Conservation (phyloP, 2,888 invertebrate genomes). For the Rotaria macrura region DNA sequence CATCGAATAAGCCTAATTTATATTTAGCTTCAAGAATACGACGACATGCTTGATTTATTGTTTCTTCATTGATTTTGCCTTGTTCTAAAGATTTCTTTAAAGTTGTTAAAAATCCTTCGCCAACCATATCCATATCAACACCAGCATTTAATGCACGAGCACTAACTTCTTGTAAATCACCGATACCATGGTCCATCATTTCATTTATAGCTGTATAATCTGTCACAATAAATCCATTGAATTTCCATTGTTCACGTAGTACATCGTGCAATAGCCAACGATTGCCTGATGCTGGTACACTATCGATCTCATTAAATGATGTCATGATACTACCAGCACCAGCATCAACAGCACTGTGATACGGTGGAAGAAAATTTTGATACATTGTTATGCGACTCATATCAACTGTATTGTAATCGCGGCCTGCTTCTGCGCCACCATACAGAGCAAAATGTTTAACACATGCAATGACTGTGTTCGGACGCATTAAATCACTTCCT, state of each 20-base stretch:
- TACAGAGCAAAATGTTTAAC: conserved; percentile 28
- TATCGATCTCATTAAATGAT: conserved; percentile 27
- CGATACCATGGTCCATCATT: background rate
- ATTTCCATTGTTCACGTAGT: conserved; percentile 10
- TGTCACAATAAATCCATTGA: background rate
- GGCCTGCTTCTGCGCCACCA: conserved; percentile 24
- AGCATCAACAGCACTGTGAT: conserved; percentile 12
- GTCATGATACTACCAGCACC: conserved; percentile 26
- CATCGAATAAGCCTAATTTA: conserved; percentile 20
- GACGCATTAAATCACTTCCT: background rate
- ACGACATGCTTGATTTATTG: background rate
- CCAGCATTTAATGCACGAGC: conserved; percentile 1
- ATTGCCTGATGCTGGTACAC: conserved; percentile 13
- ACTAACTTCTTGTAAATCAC: background rate
- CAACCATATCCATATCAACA: conserved; percentile 10
- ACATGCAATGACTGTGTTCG: conserved; percentile 25
- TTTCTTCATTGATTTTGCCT: background rate
- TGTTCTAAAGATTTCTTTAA: background rate
- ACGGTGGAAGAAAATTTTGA: conserved; percentile 22
- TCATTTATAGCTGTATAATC: conserved; percentile 9
- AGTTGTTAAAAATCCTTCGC: background rate
- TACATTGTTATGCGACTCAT: conserved; percentile 19
- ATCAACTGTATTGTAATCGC: conserved; percentile 30
- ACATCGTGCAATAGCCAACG: background rate
- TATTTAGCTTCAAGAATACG: conserved; percentile 11